Conservation (phyloP, 2,797 vertebrate genomes). For the Sebastes wilsoni region DNA sequence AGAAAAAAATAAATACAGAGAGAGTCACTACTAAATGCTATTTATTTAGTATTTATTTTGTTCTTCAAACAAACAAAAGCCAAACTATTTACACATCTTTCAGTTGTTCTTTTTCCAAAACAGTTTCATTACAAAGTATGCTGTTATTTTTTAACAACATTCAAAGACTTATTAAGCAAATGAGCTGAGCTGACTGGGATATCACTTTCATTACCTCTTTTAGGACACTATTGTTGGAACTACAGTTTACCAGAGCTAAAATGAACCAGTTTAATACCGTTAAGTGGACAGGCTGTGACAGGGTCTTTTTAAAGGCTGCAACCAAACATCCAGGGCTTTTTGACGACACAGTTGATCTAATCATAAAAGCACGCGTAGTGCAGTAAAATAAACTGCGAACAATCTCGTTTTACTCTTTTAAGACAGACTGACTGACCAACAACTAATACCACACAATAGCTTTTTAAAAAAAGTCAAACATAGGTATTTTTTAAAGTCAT, state of each 20-base stretch:
- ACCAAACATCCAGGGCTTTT: slow-evolving; percentile 21
- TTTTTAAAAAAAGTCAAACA: slow-evolving; percentile 37
- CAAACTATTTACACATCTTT: slow-evolving; percentile 84
- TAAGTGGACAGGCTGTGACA: not conserved
- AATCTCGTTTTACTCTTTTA: not conserved
- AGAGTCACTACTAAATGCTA: slow-evolving; percentile 64
- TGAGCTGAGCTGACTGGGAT: slow-evolving; percentile 73
- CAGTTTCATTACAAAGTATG: slow-evolving; percentile 64
- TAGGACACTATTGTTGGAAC: not conserved
- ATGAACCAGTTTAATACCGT: not conserved
- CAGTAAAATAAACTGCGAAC: slow-evolving; percentile 48
- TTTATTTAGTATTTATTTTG: slow-evolving; percentile 84
- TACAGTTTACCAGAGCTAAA: not conserved
- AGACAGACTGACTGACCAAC: not conserved
- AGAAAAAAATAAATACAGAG: not conserved
- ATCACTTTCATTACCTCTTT: not conserved
- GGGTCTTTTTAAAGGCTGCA: not conserved
- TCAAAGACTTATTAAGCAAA: slow-evolving; percentile 62
- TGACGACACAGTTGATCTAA: slow-evolving; percentile 18
- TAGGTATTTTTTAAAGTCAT: slow-evolving; percentile 6
- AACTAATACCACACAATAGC: slow-evolving; percentile 15
- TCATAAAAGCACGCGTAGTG: slow-evolving; percentile 56
- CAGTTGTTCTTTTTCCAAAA: slow-evolving; percentile 73
- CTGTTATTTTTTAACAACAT: slow-evolving; percentile 71
- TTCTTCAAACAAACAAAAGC: slow-evolving; percentile 84